Evolutionary conservation across 2,797 vertebrate species (phyloP), one percentile per base, ranked within the genome.

Genomic region (Rhincodon typus): DNA sequence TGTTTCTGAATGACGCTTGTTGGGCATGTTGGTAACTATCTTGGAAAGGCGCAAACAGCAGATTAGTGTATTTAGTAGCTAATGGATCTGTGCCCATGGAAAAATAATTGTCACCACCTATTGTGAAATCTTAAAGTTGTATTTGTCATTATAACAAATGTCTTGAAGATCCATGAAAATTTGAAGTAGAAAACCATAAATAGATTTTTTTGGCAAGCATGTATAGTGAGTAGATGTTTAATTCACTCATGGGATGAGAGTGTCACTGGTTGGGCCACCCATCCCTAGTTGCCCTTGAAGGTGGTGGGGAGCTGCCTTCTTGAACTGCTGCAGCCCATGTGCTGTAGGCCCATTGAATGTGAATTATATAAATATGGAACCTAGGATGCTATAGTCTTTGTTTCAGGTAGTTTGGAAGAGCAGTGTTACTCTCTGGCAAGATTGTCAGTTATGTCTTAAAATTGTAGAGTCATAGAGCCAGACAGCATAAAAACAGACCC

Each of bases 1-100:
- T 93, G 90, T 93, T 93, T 69, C n/a, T n/a, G 90, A 93, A 38
- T 93, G n/a, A 42, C n/a, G 62, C n/a, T 42, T 93, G n/a, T 69
- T 23, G n/a, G 66, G 23, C 66, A 42, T 93, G 38, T 69, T 93
- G 19, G 25, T 93, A 69, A 69, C n/a, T 34, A 38, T 21, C 66
- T 10, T 21, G 66, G 90, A 93, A 93, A 93, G 66, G 66, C 38
- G 19, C n/a, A 93, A 93, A 69, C 66, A 67, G 90, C 57, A 38
- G 57, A 88, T 91, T 66, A 23, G 88, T 67, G 88, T 82, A 42
- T 21, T 91, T 91, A 66, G 62, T 23, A 38, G 23, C 66, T 69
- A 69, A 93, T 42, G 66, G 62, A 93, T n/a, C 90, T 69, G 62
- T 93, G 62, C 62, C 62, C 25, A 42, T 93, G 90, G 67, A 42